These are phyloP conservation scores for Melangyna quadrimaculata DNA, from an alignment of 2,888 invertebrate genomes.

Conservation along the genomic window DNA sequence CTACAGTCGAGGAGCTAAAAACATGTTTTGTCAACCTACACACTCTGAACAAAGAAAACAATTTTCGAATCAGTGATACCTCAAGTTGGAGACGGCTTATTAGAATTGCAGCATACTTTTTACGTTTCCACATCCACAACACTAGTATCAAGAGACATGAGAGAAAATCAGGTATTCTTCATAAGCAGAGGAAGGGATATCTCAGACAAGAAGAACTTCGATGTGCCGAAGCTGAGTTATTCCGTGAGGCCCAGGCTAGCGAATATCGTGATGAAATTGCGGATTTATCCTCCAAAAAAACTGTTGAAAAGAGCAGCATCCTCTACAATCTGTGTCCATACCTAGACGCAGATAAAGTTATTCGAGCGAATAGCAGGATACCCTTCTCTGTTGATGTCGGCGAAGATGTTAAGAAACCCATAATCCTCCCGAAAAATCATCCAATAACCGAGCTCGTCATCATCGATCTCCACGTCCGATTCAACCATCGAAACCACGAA, in stretches of 20 bases:
- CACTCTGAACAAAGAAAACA: neutral
- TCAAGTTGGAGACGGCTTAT: neutral
- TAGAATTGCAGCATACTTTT: neutral
- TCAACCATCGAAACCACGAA: neutral
- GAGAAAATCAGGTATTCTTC: neutral
- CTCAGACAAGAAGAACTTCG: neutral
- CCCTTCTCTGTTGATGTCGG: neutral
- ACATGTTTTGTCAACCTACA: neutral
- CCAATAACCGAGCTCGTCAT: neutral
- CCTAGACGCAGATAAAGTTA: neutral
- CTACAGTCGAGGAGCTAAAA: neutral
- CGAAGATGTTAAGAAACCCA: neutral
- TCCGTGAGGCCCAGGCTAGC: neutral
- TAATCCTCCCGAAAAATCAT: slow-evolving; percentile 14
- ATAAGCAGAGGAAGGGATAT: neutral
- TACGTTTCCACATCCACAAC: neutral
- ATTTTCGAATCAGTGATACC: neutral
- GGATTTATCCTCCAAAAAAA: neutral
- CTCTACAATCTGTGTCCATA: neutral
- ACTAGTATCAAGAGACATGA: neutral
- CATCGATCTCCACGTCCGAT: neutral
- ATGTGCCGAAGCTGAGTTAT: neutral
- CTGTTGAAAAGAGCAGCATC: neutral
- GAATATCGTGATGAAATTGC: neutral
- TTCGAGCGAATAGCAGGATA: slow-evolving; percentile 3